Percentiles rank a stretch among this genome's conserved stretches.
These are phyloP conservation scores for Lophius piscatorius DNA, from an alignment of 2,113 vertebrate genomes.

Conservation along the genomic window DNA sequence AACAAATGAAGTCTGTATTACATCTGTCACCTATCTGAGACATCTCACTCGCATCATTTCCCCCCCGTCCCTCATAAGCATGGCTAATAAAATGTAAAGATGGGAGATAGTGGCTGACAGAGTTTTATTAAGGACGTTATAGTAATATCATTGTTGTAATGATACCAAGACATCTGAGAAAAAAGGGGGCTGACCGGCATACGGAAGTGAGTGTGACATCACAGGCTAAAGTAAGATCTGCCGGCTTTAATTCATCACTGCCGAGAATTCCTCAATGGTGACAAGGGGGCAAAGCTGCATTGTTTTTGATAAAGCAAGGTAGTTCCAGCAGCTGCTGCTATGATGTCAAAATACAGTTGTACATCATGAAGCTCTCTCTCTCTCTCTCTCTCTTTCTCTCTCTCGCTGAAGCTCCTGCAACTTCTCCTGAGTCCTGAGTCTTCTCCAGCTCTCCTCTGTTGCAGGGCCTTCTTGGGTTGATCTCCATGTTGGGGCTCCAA, in stretches of 20 bases:
- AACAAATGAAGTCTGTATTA: constrained; percentile 53
- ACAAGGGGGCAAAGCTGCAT: constrained; percentile 31
- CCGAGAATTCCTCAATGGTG: constrained; percentile 70
- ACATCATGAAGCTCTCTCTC: constrained; percentile 72
- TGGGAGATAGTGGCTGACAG: constrained; percentile 69
- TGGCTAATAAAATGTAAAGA: constrained; percentile 76
- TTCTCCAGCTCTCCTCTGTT: constrained; percentile 21
- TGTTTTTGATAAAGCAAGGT: constrained; percentile 81
- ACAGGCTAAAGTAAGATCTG: constrained; percentile 57
- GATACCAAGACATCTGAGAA: constrained; percentile 47
- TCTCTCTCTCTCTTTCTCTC: no score
- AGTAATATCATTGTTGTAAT: constrained; percentile 57
- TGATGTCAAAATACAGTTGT: constrained; percentile 75
- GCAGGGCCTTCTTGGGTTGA: constrained; percentile 69
- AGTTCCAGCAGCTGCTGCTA: constrained; percentile 74
- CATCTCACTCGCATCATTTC: constrained; percentile 65
- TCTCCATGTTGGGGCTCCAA: constrained; percentile 56
- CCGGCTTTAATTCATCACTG: constrained; percentile 73
- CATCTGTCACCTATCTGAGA: constrained; percentile 63
- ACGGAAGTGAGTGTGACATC: constrained; percentile 67
- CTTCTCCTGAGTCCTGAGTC: constrained; percentile 37
- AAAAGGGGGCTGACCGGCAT: constrained; percentile 29
- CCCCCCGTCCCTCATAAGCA: constrained; percentile 65
- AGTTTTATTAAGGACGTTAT: constrained; percentile 74
- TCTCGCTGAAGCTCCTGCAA: constrained; percentile 40